Evolutionary conservation across 2,113 vertebrate species (phyloP), one percentile per base, ranked within the genome.

Genomic region (Parus major): DNA sequence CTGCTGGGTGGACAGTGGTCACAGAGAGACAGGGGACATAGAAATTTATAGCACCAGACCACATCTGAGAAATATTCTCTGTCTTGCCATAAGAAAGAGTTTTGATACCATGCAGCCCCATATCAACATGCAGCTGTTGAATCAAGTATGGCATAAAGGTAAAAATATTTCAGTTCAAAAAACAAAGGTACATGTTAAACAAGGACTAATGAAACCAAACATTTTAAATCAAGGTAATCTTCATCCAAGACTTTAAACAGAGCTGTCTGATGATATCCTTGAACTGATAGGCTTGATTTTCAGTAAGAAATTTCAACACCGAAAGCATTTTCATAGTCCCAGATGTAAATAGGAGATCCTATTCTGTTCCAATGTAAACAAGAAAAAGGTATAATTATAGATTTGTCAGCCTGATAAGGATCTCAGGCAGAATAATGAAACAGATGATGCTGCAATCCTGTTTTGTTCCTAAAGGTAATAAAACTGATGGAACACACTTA

Each of bases 381-480:
- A 53, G 20, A 61, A 86, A 92, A 84, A 85, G 20, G 4, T 42
- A 24, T 53, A 85, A 88, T 90, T 90, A 80, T 57, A 57, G 63
- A 69, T 85, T 92, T 92, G n/a, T 82, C 92, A 93, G 59, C 14
- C 68, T 88, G 50, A 92, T 77, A 86, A 82, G 47, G 66, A 93
- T 88, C 75, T 93, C 41, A 50, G 55, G 59, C 12, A 50, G 80
- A 86, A 73, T 61, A 90, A 90, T 73, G 59, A 88, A 92, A 82
- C n/a, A 95, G 66, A 70, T 65, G 82, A 93, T 86, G 61, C 36
- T 76, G 42, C n/a, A 82, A 82, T 53, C 23, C 50, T 69, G 8
- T 65, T 88, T 95, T 90, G 39, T 72, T 93, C 93, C 77, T 65
- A 94, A 92, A 86, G 64, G 76, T 92, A 83, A 86, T 95, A 93